These are phyloP conservation scores for Sminthurides aquaticus DNA, from an alignment of 2,888 invertebrate species.

Conservation along the genomic window DNA sequence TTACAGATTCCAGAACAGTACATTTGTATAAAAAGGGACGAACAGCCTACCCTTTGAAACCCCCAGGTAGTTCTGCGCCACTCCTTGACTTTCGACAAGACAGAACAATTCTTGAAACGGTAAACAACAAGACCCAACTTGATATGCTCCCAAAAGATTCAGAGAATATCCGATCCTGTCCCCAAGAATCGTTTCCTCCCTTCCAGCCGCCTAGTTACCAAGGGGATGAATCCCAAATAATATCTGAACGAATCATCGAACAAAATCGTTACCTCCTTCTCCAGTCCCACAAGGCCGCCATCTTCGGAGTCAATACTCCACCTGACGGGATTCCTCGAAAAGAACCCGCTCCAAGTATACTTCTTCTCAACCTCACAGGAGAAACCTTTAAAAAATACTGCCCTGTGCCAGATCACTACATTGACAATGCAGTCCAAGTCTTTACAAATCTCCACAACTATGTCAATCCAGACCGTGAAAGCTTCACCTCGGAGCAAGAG, in stretches of 20 bases:
- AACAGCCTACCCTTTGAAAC: too few species aligned
- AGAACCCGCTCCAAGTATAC: slow-evolving; percentile 6
- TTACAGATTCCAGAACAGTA: too few species aligned
- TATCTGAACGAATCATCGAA: background rate
- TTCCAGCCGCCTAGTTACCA: background rate
- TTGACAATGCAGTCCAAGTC: background rate
- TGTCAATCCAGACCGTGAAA: background rate
- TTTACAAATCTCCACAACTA: slow-evolving; percentile 3
- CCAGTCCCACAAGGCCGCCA: slow-evolving; percentile 12
- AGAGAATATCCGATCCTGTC: background rate
- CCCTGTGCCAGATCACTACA: slow-evolving; percentile 10
- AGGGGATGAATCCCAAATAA: background rate
- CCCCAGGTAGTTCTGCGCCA: background rate
- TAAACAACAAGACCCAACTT: background rate
- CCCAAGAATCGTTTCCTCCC: background rate
- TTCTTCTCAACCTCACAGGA: background rate
- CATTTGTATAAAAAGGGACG: too few species aligned
- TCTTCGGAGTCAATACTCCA: background rate
- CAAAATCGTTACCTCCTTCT: slow-evolving; percentile 11
- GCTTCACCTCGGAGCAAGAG: slow-evolving; percentile 10
- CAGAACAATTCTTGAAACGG: background rate
- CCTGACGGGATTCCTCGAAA: background rate
- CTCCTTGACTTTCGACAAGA: background rate
- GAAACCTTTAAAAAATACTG: slow-evolving; percentile 13
- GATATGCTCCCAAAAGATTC: too few species aligned